Evolutionary conservation across 2,888 invertebrate genomes (phyloP).

Genomic region (Halocaridina rubra): DNA sequence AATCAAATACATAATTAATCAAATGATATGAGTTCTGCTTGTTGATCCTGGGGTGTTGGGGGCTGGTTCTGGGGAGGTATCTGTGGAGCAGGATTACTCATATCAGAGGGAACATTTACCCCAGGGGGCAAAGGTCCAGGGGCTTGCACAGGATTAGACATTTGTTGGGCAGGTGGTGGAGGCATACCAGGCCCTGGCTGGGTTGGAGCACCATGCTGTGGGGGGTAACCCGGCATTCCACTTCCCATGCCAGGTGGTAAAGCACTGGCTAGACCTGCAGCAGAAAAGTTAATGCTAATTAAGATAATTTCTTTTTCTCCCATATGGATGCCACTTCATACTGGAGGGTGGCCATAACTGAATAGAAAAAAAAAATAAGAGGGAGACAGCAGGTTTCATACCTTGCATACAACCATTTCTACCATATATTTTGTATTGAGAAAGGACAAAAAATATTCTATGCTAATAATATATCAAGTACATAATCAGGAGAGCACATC

Average conservation of each 20-base stretch:
- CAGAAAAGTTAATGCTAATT: no score
- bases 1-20: constrained; percentile 6
- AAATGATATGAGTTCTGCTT: constrained; percentile 60
- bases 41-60: constrained; percentile 45
- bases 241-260: constrained; percentile 26
- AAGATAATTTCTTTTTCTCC: no score
- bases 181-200: constrained; percentile 29
- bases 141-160: background rate
- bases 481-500: no score
- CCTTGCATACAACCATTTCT: no score
- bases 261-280: constrained; percentile 26
- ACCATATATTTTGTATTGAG: no score
- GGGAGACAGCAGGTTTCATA: no score
- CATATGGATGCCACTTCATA: no score
- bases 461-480: no score
- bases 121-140: constrained; percentile 3
- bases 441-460: no score
- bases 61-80: constrained; percentile 30
- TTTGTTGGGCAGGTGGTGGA: constrained; percentile 5
- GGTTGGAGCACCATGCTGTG: constrained; percentile 13
- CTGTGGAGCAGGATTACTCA: constrained; percentile 21
- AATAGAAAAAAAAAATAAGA: no score
- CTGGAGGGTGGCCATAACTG: no score
- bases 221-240: constrained; percentile 22
- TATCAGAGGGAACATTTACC: constrained; percentile 3